Evolutionary conservation across 2,113 vertebrate genomes (phyloP), one percentile per base, ranked within the genome.

Genomic region (Xiphias gladius): DNA sequence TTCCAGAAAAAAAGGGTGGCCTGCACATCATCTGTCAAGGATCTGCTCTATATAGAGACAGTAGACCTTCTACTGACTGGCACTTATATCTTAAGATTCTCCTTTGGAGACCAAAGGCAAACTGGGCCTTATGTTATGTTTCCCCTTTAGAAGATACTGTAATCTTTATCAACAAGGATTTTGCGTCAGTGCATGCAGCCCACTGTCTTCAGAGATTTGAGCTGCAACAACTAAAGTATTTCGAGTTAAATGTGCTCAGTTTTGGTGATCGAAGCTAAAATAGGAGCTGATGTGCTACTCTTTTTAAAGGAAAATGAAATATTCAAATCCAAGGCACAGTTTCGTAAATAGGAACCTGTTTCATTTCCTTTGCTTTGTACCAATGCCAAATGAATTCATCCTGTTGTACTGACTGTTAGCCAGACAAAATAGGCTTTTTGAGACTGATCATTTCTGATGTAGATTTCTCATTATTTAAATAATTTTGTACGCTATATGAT

Each of bases 31-130:
- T 39, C 48, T 64, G 79, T 81, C 79, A 88, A 79, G 82, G 71
- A 80, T 86, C 80, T 73, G 70, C 77, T 41, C 43, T 73, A 66
- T 62, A 55, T 41, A 88, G 74, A 85, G 68, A 52, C 24, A n/a
- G 24, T 11, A 54, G 58, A 65, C 63, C 28, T 61, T 72, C 64
- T 65, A 8, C 67, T 41, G 72, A 64, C 35, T 64, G 35, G 19
- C 20, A 2, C 61, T 48, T 16, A 20, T 46, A 32, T 22, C 62
- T 63, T 2, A 57, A 86, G 48, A 78, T 30, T 55, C 72, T 37
- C 1, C 59, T 32, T 61, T 57, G 10, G 4, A 71, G 43, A 63
- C 20, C 24, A 41, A 59, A 57, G 80, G 28, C 13, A 17, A 32
- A 12, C 50, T 28, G 17, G 41, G 70, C 70, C 24, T 26, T 41